Base-by-base conservation (phyloP, 2,888 invertebrate genomes). In the Diploptera punctata region DNA sequence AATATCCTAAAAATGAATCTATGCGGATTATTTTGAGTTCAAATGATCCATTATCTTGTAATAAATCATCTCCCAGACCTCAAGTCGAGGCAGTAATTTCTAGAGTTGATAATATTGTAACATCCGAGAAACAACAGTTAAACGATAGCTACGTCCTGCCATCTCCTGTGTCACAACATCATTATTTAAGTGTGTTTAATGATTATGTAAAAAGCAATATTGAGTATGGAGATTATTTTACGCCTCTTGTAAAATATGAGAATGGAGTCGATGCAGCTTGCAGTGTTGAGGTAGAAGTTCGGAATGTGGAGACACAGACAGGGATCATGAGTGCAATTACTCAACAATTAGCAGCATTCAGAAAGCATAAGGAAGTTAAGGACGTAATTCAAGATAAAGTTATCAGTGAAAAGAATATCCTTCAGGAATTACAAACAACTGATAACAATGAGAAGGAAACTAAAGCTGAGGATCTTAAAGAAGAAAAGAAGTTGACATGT, bases 101-200 rank as follows among this genome's bases (percentile, higher is more conserved):
- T 9, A 67, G 67, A 31, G 47, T 67, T n/a, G 26, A 47, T 7
- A 49, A 67, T 26, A 38, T 61, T n/a, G 31, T 61, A 29, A 33
- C 13, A 4, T 18, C 61, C 3, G 18, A 31, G 18, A 19, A 9
- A n/a, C n/a, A n/a, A n/a, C n/a, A n/a, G n/a, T n/a, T 68, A 4
- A 68, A 68, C 18, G 52, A 68, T 29, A 33, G 21, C 18, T 70
- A 61, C 4, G 44, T 70, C 1, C 24, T 70, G 21, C 70, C 70
- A 47, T 62, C 61, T 10, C 61, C 61, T 26, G 18, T 70, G n/a
- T 44, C 47, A 9, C 18, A 21, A 10, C 29, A 49, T n/a, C 67
- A 67, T 29, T 49, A 24, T 16, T 16, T 7, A 10, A 67, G 31
- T n/a, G 67, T 67, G 9, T 31, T 13, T n/a, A 31, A 67, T 52